These are phyloP conservation scores for Euleptes europaea DNA, from an alignment of 2,113 vertebrate genomes.

Conservation along the genomic window DNA sequence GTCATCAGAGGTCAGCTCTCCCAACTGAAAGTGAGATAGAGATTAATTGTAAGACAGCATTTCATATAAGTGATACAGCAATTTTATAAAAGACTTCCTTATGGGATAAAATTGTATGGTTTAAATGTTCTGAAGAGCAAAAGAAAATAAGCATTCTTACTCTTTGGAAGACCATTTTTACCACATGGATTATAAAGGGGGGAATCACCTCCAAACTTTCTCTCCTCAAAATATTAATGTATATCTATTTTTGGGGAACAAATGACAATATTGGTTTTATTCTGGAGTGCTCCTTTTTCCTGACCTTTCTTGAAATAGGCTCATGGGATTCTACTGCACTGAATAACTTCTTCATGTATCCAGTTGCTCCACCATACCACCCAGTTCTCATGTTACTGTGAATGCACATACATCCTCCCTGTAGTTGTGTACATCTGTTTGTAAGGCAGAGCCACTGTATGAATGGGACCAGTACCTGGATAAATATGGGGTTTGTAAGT, in stretches of 20 bases:
- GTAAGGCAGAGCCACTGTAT: too few relatives aligned
- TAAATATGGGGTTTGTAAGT: too few relatives aligned
- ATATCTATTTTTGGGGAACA: too few relatives aligned
- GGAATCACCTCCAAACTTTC: too few relatives aligned
- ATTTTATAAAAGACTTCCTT: neutral
- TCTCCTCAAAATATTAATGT: neutral
- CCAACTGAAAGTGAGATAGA: neutral
- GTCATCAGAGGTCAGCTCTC: neutral
- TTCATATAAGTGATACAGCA: neutral
- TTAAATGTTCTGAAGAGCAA: neutral
- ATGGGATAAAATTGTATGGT: neutral
- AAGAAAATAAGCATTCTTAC: neutral
- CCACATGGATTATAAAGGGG: neutral
- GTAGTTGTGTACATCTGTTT: too few relatives aligned
- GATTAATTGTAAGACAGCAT: neutral
- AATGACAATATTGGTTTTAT: too few relatives aligned
- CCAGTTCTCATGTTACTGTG: too few relatives aligned
- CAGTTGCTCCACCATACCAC: too few relatives aligned
- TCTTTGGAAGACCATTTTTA: neutral
- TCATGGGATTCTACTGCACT: neutral
- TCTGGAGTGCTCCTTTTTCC: neutral
- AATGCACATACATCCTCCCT: too few relatives aligned
- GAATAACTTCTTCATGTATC: neutral
- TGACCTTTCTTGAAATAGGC: neutral
- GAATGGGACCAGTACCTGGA: too few relatives aligned